phyloP scores from a whole-genome alignment of 2,113 vertebrate genomes.

The Poeciliopsis prolifica region DNA sequence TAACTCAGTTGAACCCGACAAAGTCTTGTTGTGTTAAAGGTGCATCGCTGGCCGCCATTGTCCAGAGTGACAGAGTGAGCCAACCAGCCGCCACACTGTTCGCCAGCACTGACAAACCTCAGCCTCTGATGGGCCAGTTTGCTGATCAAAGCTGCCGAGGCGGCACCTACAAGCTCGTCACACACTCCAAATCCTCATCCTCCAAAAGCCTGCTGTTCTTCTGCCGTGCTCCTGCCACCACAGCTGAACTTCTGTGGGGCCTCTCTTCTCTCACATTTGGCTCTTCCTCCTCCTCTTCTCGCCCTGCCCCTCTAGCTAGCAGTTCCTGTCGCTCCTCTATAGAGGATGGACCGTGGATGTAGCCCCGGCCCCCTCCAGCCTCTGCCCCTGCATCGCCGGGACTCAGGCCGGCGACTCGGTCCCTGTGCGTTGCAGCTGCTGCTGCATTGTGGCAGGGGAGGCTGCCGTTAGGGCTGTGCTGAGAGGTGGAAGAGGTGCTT shows the following conservation, averaged over 20 bases:
- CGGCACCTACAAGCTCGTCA: conserved; percentile 92
- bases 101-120: conserved; percentile 58
- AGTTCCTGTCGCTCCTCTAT: conserved; percentile 83
- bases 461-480: conserved; percentile 91
- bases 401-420: conserved; percentile 75
- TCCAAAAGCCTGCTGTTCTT: conserved; percentile 86
- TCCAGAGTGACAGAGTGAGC: conserved; percentile 67
- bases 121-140: conserved; percentile 60
- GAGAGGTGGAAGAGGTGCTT: conserved; percentile 73
- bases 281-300: conserved; percentile 65
- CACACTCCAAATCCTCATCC: conserved; percentile 92
- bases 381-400: conserved; percentile 54
- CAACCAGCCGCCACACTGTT: conserved; percentile 57
- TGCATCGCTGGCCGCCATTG: conserved; percentile 75
- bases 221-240: conserved; percentile 56
- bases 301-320: conserved; percentile 56
- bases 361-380: conserved; percentile 58
- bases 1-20: conserved; percentile 67
- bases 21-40: conserved; percentile 64
- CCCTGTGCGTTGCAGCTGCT: conserved; percentile 70
- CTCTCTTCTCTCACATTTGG: conserved; percentile 60
- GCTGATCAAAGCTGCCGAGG: conserved; percentile 52
- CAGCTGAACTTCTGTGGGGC: conserved; percentile 50
- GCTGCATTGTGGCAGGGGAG: conserved; percentile 86
- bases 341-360: conserved; percentile 81